Base-by-base conservation (phyloP, 1,140 invertebrate genomes). In the Sminthurides bifidus region DNA sequence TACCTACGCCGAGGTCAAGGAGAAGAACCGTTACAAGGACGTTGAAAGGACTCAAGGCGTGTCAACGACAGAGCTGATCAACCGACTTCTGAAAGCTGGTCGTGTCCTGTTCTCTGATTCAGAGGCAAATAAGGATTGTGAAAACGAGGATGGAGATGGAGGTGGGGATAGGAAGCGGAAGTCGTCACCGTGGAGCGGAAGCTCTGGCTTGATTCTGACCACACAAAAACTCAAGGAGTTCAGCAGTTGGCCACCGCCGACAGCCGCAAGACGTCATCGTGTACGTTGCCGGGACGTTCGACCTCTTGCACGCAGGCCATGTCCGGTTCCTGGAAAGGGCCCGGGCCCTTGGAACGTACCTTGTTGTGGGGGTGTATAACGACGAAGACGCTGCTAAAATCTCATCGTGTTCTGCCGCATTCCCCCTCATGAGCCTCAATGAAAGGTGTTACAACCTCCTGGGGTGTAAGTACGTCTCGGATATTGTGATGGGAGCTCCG, bases 391-490 rank as follows among this genome's bases (percentile, higher is more conserved):
- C n/a, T n/a, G n/a, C n/a, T n/a, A n/a, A n/a, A n/a, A n/a, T n/a
- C n/a, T n/a, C n/a, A n/a, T n/a, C n/a, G n/a, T n/a, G n/a, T n/a
- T n/a, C n/a, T 6, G 82, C 82, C 59, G 98, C 98, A 75, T 95
- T 93, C 72, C 96, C 96, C 3, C 98, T 99, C 55, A 98, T 99
- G 95, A 98, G 98, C 74, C 76, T 99, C 29, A 92, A 98, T 69
- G 96, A 99, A 75, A 77, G 96, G 62, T 90, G 94, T 8, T 78
- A 98, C 0, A 94, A 90, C 6, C 91, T 98, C 8, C 72, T 98
- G 40, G 92, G 94, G 26, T 98, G 92, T 73, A 92, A 93, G 85
- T 96, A 93, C 73, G 96, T 98, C 0, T 90, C 92, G 64, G 94
- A 99, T 75, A 95, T 98, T 38, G 92, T 98, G 14, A 98, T 99